Percentiles rank a stretch among this genome's conserved stretches.
Evolutionary conservation across 2,113 vertebrate species (phyloP).

Genomic region (Pithys albifrons): DNA sequence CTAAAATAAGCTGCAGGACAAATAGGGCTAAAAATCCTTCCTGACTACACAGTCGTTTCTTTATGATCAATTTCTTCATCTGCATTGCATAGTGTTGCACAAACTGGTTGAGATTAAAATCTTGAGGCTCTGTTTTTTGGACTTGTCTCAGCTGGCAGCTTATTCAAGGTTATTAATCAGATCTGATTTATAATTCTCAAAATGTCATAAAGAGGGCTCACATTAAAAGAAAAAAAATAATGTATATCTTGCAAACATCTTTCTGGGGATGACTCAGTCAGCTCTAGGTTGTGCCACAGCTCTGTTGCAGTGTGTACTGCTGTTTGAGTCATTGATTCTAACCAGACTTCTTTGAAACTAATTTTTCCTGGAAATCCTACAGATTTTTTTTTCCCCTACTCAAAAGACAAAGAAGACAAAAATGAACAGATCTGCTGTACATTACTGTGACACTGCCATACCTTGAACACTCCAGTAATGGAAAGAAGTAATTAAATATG

Average conservation of each 20-base stretch:
- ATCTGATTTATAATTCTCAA: constrained; percentile 20
- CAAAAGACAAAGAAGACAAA: not conserved
- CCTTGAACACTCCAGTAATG: not conserved
- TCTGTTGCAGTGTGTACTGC: not conserved
- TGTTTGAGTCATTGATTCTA: not conserved
- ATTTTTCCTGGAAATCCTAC: not conserved
- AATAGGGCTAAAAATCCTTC: constrained; percentile 12
- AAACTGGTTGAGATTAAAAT: constrained; percentile 11
- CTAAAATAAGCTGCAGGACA: constrained; percentile 18
- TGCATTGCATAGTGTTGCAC: not conserved
- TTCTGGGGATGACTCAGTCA: not conserved
- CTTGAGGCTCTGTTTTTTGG: not conserved
- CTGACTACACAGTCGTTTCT: not conserved
- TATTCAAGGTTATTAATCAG: constrained; percentile 19
- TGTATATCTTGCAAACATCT: not conserved
- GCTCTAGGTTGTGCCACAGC: not conserved
- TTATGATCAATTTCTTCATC: constrained; percentile 28
- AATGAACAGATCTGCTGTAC: not conserved
- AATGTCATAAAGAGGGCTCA: not conserved
- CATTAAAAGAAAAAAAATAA: not conserved
- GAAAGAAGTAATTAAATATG: not conserved
- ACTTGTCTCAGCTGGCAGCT: constrained; percentile 38
- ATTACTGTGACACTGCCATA: not conserved
- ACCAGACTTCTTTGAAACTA: not conserved
- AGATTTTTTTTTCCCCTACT: not conserved